Evolutionary conservation across 2,888 invertebrate genomes (phyloP).

Genomic region (Linyphia triangularis): DNA sequence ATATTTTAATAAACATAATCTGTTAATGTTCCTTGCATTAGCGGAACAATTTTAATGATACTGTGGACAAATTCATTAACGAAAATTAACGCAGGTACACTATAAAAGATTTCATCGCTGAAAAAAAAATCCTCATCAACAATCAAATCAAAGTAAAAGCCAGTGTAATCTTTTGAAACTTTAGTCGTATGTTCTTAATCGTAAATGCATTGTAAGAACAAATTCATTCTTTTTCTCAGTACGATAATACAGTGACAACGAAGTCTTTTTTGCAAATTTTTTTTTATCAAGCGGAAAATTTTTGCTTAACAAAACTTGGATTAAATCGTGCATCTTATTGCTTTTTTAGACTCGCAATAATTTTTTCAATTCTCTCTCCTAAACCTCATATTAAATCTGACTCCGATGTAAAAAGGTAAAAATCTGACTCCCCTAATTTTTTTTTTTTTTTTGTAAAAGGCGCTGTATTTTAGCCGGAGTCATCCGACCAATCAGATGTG

Average conservation of each 20-base stretch:
- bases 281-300: conserved; percentile 46
- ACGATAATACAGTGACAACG: conserved; percentile 36
- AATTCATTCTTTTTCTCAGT: conserved; percentile 59
- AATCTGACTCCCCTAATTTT: conserved; percentile 16
- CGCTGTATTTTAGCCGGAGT: conserved; percentile 19
- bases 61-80: conserved; percentile 69
- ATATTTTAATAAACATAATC: conserved; percentile 72
- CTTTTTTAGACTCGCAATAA: conserved; percentile 46
- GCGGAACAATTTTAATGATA: conserved; percentile 70
- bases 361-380: conserved; percentile 33
- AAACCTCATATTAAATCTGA: conserved; percentile 68
- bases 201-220: conserved; percentile 51
- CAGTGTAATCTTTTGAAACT: conserved; percentile 58
- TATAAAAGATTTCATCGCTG: conserved; percentile 8
- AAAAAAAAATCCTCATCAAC: conserved; percentile 42
- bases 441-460: neutral
- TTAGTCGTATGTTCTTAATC: conserved; percentile 49
- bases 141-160: conserved; percentile 70
- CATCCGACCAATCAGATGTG: conserved; percentile 64
- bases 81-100: conserved; percentile 64
- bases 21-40: conserved; percentile 73
- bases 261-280: conserved; percentile 13
- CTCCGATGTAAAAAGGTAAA: conserved; percentile 66
- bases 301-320: conserved; percentile 64
- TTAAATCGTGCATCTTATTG: conserved; percentile 72